Percentiles rank a stretch among this genome's conserved stretches.
These are phyloP conservation scores for Tachypleus tridentatus DNA, from an alignment of 1,140 invertebrate species.

Conservation along the genomic window DNA sequence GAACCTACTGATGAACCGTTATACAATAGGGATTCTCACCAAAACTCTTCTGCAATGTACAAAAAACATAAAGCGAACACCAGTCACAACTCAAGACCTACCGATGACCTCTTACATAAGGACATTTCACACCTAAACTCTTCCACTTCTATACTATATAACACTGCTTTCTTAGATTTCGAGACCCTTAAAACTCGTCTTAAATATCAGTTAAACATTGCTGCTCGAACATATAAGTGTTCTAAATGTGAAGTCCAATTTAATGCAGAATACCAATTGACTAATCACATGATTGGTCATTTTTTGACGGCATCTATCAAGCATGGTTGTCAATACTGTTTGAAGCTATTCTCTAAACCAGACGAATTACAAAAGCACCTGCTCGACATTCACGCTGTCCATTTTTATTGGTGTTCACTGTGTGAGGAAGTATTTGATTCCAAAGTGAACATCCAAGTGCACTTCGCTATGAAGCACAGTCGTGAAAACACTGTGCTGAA, in stretches of 20 bases:
- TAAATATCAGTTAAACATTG: conserved; percentile 57
- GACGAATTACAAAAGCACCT: conserved; percentile 80
- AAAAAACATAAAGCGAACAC: no score
- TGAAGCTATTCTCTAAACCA: conserved; percentile 63
- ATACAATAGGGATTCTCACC: no score
- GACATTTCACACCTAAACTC: conserved; percentile 24
- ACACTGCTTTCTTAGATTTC: conserved; percentile 70
- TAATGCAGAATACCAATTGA: conserved; percentile 51
- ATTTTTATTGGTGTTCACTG: conserved; percentile 69
- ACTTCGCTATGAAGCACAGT: conserved; percentile 78
- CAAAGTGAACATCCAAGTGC: conserved; percentile 60
- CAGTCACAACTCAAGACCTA: neutral
- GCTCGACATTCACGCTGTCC: conserved; percentile 71
- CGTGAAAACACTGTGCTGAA: conserved; percentile 69
- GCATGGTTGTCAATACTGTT: conserved; percentile 70
- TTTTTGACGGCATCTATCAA: conserved; percentile 61
- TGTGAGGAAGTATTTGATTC: conserved; percentile 86
- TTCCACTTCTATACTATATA: conserved; percentile 54
- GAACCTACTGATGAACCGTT: no score
- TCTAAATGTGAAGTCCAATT: conserved; percentile 64
- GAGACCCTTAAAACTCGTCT: conserved; percentile 77
- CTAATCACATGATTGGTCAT: conserved; percentile 60
- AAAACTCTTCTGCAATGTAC: no score
- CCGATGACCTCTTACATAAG: conserved; percentile 24
- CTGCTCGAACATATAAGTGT: conserved; percentile 37